A percentile compares a stretch with the other conserved stretches of the same genome.
These are phyloP conservation scores for Physeter macrocephalus DNA, from an alignment of 2,113 vertebrate species.

Conservation along the genomic window DNA sequence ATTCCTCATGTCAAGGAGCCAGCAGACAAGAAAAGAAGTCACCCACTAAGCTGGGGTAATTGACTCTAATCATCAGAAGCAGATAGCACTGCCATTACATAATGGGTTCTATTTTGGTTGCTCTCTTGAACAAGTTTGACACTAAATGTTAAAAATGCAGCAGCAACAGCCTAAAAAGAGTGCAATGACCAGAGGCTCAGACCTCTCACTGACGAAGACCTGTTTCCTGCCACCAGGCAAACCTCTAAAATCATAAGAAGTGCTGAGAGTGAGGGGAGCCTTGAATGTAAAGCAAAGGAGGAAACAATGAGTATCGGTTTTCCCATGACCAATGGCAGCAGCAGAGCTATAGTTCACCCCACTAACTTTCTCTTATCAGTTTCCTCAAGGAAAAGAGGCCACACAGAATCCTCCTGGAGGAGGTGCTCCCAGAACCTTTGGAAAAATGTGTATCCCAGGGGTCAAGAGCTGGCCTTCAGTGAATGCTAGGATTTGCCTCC, in stretches of 20 bases:
- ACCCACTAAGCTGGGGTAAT: background rate
- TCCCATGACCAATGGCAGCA: background rate
- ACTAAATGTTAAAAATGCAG: background rate
- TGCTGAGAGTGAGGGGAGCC: background rate
- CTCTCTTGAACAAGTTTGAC: background rate
- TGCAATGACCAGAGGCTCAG: background rate
- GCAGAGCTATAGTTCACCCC: background rate
- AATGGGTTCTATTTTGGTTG: background rate
- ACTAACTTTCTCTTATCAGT: background rate
- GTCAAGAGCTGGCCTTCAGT: background rate
- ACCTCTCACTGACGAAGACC: background rate
- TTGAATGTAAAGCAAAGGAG: background rate
- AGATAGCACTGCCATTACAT: background rate
- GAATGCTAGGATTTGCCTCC: background rate
- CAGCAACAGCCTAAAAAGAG: background rate
- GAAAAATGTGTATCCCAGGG: background rate
- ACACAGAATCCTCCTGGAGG: background rate
- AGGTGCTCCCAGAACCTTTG: background rate
- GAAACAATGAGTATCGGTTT: fast-evolving
- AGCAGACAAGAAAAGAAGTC: background rate
- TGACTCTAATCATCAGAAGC: background rate
- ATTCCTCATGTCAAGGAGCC: background rate
- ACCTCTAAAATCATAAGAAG: background rate
- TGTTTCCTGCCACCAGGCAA: background rate
- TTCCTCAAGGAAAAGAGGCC: background rate